These are phyloP conservation scores for Andrena hattorfiana DNA, from an alignment of 2,888 invertebrate species.

Conservation along the genomic window DNA sequence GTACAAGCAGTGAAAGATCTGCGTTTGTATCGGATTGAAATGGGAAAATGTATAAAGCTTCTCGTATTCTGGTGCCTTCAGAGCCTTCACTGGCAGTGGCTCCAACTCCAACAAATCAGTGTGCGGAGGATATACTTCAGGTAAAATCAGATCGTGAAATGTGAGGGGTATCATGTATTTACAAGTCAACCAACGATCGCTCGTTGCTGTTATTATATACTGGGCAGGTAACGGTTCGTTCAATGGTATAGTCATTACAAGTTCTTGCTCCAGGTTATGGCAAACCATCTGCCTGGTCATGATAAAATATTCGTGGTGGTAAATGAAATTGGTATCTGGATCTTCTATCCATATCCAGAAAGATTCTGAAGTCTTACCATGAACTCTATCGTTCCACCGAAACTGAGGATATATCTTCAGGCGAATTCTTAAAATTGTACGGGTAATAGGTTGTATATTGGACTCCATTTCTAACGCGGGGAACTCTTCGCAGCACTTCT, in stretches of 20 bases:
- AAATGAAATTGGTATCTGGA: conserved; percentile 96
- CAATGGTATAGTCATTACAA: conserved; percentile 98
- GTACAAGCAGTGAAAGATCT: conserved; percentile 98
- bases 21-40: conserved; percentile 99
- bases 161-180: conserved; percentile 88
- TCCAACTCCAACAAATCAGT: conserved; percentile 96
- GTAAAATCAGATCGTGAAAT: conserved; percentile 95
- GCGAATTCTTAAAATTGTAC: conserved; percentile 94
- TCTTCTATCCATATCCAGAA: conserved; percentile 99
- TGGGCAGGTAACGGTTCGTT: conserved; percentile 96
- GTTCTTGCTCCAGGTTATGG: conserved; percentile 91
- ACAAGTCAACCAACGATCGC: conserved; percentile 93
- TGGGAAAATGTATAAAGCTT: conserved; percentile 95
- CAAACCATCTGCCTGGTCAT: conserved; percentile 89
- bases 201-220: conserved; percentile 94
- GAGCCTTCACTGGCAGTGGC: conserved; percentile 94
- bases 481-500: conserved; percentile 94
- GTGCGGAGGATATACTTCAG: conserved; percentile 96
- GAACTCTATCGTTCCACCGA: conserved; percentile 95
- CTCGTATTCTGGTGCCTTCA: conserved; percentile 92
- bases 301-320: conserved; percentile 97
- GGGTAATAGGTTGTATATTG: conserved; percentile 97
- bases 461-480: conserved; percentile 94
- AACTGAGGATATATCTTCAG: conserved; percentile 91
- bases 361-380: conserved; percentile 94